A percentile compares a stretch with the other conserved stretches of the same genome.
Evolutionary conservation across 1,140 invertebrate species (phyloP).

Genomic region (Tribolium madens): DNA sequence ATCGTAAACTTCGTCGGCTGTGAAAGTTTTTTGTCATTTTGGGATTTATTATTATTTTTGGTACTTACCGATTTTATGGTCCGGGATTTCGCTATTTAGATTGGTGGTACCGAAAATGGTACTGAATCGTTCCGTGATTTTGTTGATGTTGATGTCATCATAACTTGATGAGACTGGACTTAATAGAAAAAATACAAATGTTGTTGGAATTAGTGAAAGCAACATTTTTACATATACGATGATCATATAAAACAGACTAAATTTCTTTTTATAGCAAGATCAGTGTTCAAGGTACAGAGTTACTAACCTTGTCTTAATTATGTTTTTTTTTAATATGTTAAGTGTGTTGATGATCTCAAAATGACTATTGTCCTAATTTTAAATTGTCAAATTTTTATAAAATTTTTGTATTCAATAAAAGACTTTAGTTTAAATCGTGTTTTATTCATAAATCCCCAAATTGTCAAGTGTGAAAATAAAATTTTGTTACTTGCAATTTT

Average conservation of each 20-base stretch:
- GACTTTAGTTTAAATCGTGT: too few species aligned
- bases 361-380: too few species aligned
- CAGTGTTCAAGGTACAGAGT: background rate
- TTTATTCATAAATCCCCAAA: too few species aligned
- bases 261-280: background rate
- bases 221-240: background rate
- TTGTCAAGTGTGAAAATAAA: too few species aligned
- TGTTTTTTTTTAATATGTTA: background rate
- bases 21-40: background rate
- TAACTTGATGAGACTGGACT: background rate
- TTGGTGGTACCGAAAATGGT: background rate
- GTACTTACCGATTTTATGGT: background rate
- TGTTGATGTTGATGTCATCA: background rate
- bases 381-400: too few species aligned
- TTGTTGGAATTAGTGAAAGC: background rate
- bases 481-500: too few species aligned
- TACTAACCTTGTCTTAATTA: background rate
- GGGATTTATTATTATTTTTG: background rate
- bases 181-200: too few species aligned
- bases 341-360: background rate
- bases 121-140: background rate
- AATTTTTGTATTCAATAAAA: too few species aligned
- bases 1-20: conserved; percentile 49
- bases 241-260: background rate
- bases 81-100: too few species aligned